phyloP scores from a whole-genome alignment of 2,888 invertebrate species.

The Tanytarsus gracilentus region DNA sequence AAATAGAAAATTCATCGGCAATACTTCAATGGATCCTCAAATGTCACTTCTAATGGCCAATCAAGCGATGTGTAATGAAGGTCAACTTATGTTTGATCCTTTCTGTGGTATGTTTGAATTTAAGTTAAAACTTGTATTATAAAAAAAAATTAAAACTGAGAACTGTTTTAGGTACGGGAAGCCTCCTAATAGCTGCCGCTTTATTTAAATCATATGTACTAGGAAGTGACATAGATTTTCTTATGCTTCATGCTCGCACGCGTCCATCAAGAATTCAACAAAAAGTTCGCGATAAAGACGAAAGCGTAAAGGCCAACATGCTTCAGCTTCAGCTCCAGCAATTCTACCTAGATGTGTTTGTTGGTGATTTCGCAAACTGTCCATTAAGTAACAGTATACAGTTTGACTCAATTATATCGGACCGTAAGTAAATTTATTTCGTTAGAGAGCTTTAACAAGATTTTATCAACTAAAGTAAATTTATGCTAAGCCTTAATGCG shows the following conservation, averaged over 20 bases:
- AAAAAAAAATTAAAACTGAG: too few relatives aligned
- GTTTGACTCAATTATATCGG: slow-evolving; percentile 91
- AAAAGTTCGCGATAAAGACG: slow-evolving; percentile 70
- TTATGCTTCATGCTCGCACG: slow-evolving; percentile 59
- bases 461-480: neutral
- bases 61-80: slow-evolving; percentile 64
- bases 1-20: slow-evolving; percentile 89
- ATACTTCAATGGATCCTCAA: slow-evolving; percentile 97
- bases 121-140: slow-evolving; percentile 63
- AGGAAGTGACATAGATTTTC: slow-evolving; percentile 47
- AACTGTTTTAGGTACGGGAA: slow-evolving; percentile 80
- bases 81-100: slow-evolving; percentile 81
- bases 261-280: slow-evolving; percentile 70
- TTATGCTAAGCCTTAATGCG: neutral
- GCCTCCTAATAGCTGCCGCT: slow-evolving; percentile 77
- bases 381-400: slow-evolving; percentile 61
- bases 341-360: slow-evolving; percentile 75
- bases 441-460: neutral
- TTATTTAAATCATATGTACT: slow-evolving; percentile 79
- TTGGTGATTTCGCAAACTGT: slow-evolving; percentile 82
- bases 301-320: slow-evolving; percentile 83
- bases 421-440: slow-evolving; percentile 58
- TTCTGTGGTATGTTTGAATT: slow-evolving; percentile 63
- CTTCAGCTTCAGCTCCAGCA: slow-evolving; percentile 70
- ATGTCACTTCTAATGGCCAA: slow-evolving; percentile 93